Percentiles rank a stretch among this genome's conserved stretches.
These are phyloP conservation scores for Glossophaga mutica DNA, from an alignment of 2,797 vertebrate genomes.

Conservation along the genomic window DNA sequence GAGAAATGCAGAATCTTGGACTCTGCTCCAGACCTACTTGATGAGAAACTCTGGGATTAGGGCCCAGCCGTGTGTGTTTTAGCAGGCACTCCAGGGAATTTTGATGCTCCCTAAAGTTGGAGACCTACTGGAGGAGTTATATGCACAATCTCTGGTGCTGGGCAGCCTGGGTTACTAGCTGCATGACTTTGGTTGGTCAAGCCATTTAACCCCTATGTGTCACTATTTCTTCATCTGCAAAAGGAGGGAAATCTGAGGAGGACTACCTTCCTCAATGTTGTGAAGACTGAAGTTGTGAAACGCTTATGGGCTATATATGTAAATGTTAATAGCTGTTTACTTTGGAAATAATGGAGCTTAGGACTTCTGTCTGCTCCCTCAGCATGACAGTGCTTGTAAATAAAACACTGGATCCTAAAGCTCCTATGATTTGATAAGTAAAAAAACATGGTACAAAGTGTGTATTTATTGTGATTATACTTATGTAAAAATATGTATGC, in stretches of 20 bases:
- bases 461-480: neutral
- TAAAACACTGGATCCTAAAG: neutral
- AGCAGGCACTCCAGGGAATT: neutral
- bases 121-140: neutral
- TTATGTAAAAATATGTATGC: neutral
- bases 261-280: neutral
- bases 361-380: neutral
- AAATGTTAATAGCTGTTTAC: neutral
- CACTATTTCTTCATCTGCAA: neutral
- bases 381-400: neutral
- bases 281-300: slow-evolving; percentile 19
- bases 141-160: neutral
- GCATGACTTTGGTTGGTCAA: neutral
- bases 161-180: neutral
- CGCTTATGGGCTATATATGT: neutral
- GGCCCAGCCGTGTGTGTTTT: neutral
- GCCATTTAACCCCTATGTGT: neutral
- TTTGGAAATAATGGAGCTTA: slow-evolving; percentile 2
- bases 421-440: slow-evolving; percentile 34
- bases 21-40: neutral
- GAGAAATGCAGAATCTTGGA: neutral
- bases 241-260: neutral
- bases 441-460: neutral
- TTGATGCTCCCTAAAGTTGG: neutral
- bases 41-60: neutral